Evolutionary conservation across 2,888 invertebrate species (phyloP).

Genomic region (Cephus nigrinus): DNA sequence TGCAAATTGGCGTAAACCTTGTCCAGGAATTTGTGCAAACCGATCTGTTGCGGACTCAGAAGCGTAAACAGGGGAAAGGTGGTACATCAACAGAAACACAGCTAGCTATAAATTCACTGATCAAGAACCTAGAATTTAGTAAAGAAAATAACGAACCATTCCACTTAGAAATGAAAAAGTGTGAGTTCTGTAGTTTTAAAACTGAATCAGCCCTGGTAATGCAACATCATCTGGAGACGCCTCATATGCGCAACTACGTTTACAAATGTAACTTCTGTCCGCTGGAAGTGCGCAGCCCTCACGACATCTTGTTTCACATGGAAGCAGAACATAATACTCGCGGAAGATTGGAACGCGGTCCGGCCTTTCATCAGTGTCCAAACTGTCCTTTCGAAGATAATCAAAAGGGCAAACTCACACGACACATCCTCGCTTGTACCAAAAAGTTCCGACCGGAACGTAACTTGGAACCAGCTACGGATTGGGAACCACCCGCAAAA

Average conservation of each 20-base stretch:
- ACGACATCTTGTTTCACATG: constrained; percentile 92
- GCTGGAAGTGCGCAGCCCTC: constrained; percentile 84
- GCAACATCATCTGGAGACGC: constrained; percentile 89
- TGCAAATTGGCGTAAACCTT: constrained; percentile 89
- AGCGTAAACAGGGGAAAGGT: constrained; percentile 81
- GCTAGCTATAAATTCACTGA: constrained; percentile 83
- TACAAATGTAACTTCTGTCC: constrained; percentile 89
- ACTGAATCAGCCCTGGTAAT: constrained; percentile 86
- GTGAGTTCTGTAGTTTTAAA: constrained; percentile 90
- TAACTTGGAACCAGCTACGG: constrained; percentile 87
- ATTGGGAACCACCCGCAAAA: constrained; percentile 95
- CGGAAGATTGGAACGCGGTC: constrained; percentile 85
- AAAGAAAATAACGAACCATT: constrained; percentile 88
- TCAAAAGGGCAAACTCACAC: constrained; percentile 88
- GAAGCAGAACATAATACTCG: constrained; percentile 88
- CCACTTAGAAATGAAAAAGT: constrained; percentile 80
- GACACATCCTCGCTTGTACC: constrained; percentile 88
- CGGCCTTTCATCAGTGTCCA: constrained; percentile 90
- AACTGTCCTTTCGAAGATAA: constrained; percentile 96
- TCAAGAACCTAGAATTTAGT: constrained; percentile 86
- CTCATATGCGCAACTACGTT: constrained; percentile 88
- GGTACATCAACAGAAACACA: constrained; percentile 78
- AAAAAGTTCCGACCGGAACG: constrained; percentile 90
- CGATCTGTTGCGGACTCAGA: constrained; percentile 89
- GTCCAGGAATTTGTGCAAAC: constrained; percentile 94